A percentile compares a stretch with the other conserved stretches of the same genome.
These are phyloP conservation scores for Centropyge bicolor DNA, from an alignment of 2,797 vertebrate genomes.

Conservation along the genomic window DNA sequence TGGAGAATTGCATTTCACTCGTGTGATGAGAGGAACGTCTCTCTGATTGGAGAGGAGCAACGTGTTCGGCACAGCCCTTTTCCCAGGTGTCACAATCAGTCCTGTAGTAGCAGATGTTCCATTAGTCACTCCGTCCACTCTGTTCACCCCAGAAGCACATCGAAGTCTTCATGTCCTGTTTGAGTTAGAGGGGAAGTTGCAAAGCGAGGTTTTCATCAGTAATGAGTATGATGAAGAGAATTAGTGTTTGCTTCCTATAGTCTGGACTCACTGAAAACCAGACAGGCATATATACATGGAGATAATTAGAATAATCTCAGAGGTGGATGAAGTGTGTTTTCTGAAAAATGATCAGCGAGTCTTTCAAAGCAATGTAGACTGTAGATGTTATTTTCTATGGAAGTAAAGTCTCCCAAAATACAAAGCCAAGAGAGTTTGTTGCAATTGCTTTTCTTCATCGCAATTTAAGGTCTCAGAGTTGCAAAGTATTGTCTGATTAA, in stretches of 20 bases:
- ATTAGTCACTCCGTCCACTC: slow-evolving; percentile 52
- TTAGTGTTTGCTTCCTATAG: slow-evolving; percentile 13
- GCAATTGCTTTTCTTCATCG: neutral
- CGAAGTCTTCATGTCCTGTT: slow-evolving; percentile 26
- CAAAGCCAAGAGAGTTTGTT: neutral
- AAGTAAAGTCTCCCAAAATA: neutral
- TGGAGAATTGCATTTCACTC: slow-evolving; percentile 69
- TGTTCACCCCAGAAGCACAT: slow-evolving; percentile 29
- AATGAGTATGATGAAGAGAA: slow-evolving; percentile 30
- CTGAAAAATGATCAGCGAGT: neutral
- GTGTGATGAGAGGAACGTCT: slow-evolving; percentile 65
- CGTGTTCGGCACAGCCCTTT: slow-evolving; percentile 40
- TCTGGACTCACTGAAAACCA: slow-evolving; percentile 9
- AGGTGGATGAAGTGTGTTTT: slow-evolving; percentile 1
- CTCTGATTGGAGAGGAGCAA: slow-evolving; percentile 67
- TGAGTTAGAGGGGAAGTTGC: slow-evolving; percentile 10
- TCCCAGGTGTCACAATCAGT: slow-evolving; percentile 72
- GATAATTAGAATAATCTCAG: slow-evolving; percentile 9
- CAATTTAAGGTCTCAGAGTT: too few species aligned
- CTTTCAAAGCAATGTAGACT: neutral
- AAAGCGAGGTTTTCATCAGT: slow-evolving; percentile 27
- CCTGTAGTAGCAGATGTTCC: slow-evolving; percentile 62
- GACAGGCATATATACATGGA: slow-evolving; percentile 27
- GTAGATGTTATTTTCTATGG: neutral
- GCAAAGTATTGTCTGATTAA: neutral